Conservation (phyloP, 2,888 invertebrate species). For the Pristionchus arcanus region DNA sequence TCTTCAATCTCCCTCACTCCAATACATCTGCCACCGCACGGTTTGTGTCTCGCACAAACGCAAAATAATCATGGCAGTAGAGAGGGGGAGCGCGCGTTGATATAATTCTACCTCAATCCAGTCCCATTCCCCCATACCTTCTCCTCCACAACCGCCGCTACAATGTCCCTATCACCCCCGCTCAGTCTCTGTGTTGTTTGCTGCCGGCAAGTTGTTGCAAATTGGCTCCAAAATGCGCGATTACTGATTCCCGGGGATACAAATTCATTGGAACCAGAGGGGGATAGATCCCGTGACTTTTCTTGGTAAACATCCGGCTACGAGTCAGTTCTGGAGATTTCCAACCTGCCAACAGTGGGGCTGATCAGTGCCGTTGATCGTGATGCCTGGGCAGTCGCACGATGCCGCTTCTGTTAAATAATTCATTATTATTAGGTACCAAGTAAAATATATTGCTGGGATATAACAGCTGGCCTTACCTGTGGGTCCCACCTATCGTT, state of each 20-base stretch:
- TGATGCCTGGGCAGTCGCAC: conserved; percentile 61
- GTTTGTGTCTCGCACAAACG: conserved; percentile 37
- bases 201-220: not conserved
- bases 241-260: not conserved
- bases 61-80: not conserved
- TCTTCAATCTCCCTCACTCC: not conserved
- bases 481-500: too few relatives aligned
- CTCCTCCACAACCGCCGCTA: not conserved
- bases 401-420: not conserved
- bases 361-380: conserved; percentile 59
- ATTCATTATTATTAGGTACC: not conserved
- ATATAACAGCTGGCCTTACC: too few relatives aligned
- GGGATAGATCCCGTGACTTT: not conserved
- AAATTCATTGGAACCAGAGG: not conserved
- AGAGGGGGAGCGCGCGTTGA: not conserved
- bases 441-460: not conserved
- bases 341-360: conserved; percentile 63
- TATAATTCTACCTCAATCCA: not conserved
- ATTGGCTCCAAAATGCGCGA: not conserved
- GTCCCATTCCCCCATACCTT: not conserved
- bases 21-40: not conserved
- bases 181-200: not conserved
- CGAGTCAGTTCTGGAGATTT: not conserved
- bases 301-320: not conserved
- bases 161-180: not conserved